These are phyloP conservation scores for Petaurus breviceps DNA, from an alignment of 2,113 vertebrate species.

Conservation along the genomic window DNA sequence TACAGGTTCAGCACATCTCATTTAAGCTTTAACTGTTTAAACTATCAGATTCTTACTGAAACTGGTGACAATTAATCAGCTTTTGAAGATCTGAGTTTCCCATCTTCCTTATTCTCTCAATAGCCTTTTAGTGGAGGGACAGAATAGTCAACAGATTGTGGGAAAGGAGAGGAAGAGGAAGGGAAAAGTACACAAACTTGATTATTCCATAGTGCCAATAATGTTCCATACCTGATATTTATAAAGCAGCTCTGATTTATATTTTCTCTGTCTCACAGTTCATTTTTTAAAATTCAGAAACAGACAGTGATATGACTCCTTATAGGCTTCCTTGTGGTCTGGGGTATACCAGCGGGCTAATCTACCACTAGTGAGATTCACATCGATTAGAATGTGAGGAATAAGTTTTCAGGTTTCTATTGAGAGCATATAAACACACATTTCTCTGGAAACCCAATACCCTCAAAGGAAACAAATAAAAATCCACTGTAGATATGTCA, in stretches of 20 bases:
- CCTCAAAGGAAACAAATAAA: background rate
- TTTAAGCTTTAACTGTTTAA: background rate
- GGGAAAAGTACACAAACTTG: background rate
- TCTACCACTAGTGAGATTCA: background rate
- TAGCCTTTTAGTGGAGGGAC: background rate
- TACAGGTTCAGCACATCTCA: background rate
- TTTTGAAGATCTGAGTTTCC: conserved; percentile 12
- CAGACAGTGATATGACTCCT: background rate
- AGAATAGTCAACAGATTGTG: background rate
- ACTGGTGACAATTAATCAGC: conserved; percentile 1
- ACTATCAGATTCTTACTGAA: background rate
- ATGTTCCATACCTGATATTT: background rate
- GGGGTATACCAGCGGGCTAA: background rate
- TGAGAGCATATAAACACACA: conserved; percentile 16
- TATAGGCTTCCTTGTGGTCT: background rate
- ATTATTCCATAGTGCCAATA: background rate
- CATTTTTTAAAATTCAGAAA: background rate
- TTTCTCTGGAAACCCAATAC: conserved; percentile 32
- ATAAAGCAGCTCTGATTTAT: background rate
- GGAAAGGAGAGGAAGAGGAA: background rate
- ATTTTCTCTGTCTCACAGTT: background rate
- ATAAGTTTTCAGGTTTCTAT: conserved; percentile 42
- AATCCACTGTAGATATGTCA: background rate
- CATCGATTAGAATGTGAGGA: background rate
- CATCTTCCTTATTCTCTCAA: background rate